Conservation (phyloP, 2,888 invertebrate genomes). For the Ormyrus nitidulus region DNA sequence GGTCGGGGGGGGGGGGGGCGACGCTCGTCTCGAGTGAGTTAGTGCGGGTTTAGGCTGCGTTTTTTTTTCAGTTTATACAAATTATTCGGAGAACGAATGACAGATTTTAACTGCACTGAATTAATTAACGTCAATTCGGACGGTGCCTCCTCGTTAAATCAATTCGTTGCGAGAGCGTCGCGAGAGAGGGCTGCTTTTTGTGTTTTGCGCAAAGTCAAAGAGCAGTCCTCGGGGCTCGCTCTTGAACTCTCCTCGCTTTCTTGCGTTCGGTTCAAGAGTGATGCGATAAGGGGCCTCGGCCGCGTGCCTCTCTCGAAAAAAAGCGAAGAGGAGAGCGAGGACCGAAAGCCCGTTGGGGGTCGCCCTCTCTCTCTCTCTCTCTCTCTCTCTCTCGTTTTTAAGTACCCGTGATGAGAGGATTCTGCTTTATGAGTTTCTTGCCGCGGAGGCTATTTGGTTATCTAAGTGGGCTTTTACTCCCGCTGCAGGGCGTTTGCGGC, state of each 20-base stretch:
- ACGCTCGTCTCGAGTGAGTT: too few species aligned
- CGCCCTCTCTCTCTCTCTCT: not conserved
- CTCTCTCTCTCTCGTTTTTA: not conserved
- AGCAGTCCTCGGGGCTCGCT: not conserved
- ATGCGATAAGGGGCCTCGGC: conserved; percentile 30
- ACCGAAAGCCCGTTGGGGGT: conserved; percentile 13
- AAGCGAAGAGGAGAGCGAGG: not conserved
- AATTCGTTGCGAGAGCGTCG: too few species aligned
- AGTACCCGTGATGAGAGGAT: conserved; percentile 24
- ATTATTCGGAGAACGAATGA: too few species aligned
- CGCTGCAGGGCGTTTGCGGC: not conserved
- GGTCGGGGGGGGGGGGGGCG: too few species aligned
- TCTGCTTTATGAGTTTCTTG: conserved; percentile 37
- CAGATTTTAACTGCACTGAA: too few species aligned
- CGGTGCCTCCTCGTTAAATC: too few species aligned
- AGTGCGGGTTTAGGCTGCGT: too few species aligned
- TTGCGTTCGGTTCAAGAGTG: conserved; percentile 7
- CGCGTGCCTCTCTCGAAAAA: conserved; percentile 8
- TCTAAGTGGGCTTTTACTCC: conserved; percentile 16
- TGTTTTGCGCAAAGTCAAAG: too few species aligned
- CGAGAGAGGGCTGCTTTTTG: too few species aligned
- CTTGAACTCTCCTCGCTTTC: conserved; percentile 17
- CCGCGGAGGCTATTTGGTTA: conserved; percentile 29
- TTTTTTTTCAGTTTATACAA: too few species aligned
- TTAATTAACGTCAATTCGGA: too few species aligned